phyloP scores from a whole-genome alignment of 35 echinoderm and acorn worm species.

The Anneissia japonica region DNA sequence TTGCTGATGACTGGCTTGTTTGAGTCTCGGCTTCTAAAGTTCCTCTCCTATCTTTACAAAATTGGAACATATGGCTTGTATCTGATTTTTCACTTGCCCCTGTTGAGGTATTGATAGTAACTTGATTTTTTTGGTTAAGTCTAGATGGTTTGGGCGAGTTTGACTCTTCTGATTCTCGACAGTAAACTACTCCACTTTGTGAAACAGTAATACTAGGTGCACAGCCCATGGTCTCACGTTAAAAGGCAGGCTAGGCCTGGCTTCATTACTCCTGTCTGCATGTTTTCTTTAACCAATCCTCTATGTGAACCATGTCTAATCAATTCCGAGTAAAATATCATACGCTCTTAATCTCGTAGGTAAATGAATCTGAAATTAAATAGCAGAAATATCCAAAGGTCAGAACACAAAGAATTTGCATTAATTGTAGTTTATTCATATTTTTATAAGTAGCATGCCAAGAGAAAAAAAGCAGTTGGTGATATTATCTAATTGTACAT shows the following conservation, averaged over 20 bases:
- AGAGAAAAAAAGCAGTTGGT: no score
- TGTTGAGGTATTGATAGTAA: not conserved
- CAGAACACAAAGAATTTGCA: no score
- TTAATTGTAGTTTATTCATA: no score
- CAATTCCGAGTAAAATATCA: no score
- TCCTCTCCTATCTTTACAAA: conserved; percentile 5
- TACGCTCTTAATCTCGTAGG: no score
- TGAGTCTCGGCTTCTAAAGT: conserved; percentile 9
- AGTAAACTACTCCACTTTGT: conserved; percentile 96
- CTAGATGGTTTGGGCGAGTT: conserved; percentile 40
- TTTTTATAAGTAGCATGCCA: no score
- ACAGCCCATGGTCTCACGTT: conserved; percentile 79
- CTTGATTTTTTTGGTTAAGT: not conserved
- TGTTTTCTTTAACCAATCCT: no score
- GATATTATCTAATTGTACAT: no score
- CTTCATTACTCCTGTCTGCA: not conserved
- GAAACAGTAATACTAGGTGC: conserved; percentile 96
- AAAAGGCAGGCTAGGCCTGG: not conserved
- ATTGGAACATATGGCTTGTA: not conserved
- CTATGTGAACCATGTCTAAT: no score
- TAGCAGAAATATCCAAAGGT: no score
- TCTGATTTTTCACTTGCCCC: not conserved
- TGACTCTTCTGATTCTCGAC: conserved; percentile 85
- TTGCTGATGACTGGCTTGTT: not conserved
- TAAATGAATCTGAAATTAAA: no score